phyloP scores from a whole-genome alignment of 2,888 invertebrate genomes.

The Andrena camellia region DNA sequence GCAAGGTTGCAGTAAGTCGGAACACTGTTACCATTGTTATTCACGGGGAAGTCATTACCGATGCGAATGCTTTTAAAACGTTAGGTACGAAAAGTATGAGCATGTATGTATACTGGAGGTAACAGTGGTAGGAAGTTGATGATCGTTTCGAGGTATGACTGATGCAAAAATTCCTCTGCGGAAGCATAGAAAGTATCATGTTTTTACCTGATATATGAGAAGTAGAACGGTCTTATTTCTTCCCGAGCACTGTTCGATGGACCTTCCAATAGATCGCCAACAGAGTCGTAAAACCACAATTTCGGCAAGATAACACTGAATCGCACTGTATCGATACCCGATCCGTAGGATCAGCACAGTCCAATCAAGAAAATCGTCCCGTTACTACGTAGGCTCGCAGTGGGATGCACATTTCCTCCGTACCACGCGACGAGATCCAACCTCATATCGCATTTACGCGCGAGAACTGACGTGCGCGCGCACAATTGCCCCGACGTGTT shows the following conservation, averaged over 20 bases:
- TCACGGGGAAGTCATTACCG: neutral
- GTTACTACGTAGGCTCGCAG: neutral
- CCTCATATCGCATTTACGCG: slow-evolving; percentile 50
- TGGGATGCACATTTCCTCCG: neutral
- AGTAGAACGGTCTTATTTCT: neutral
- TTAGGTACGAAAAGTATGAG: neutral
- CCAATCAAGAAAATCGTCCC: neutral
- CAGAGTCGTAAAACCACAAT: slow-evolving; percentile 5
- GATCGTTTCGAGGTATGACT: no score
- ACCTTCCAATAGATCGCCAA: neutral
- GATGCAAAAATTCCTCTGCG: neutral
- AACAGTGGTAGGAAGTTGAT: neutral
- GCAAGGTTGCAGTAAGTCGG: neutral
- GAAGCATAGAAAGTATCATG: neutral
- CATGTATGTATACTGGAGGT: neutral
- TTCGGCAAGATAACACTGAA: neutral
- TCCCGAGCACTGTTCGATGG: neutral
- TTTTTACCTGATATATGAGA: slow-evolving; percentile 17
- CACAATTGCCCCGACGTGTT: slow-evolving; percentile 1
- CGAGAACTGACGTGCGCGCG: slow-evolving; percentile 41
- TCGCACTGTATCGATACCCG: neutral
- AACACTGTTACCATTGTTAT: neutral
- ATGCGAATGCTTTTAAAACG: neutral
- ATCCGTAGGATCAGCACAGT: neutral
- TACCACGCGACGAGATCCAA: slow-evolving; percentile 15